phyloP scores from a whole-genome alignment of 2,888 invertebrate genomes.

The Spatulosminthurus flaviceps region DNA sequence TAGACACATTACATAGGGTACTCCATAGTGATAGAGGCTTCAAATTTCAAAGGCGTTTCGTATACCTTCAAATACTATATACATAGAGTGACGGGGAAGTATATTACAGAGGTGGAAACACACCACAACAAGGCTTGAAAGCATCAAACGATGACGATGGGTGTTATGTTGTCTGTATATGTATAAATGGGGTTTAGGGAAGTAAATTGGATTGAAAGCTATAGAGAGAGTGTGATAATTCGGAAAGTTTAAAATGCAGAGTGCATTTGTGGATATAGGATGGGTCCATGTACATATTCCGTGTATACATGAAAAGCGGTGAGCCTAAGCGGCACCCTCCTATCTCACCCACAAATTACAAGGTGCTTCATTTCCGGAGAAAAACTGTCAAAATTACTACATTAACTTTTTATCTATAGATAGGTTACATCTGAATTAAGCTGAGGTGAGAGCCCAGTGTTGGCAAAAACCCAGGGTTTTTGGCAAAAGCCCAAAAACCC shows the following conservation, averaged over 20 bases:
- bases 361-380: conserved; percentile 55
- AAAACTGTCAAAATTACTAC: conserved; percentile 56
- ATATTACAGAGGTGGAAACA: no score
- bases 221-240: conserved; percentile 14
- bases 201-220: conserved; percentile 41
- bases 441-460: conserved; percentile 26
- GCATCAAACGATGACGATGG: conserved; percentile 9
- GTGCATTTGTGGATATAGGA: no score
- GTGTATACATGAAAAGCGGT: conserved; percentile 32
- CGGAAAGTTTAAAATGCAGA: conserved; percentile 19
- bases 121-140: background rate
- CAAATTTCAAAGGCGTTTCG: no score
- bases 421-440: conserved; percentile 53
- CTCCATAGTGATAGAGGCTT: no score
- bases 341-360: conserved; percentile 57
- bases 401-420: conserved; percentile 45
- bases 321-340: conserved; percentile 43
- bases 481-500: no score
- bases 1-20: background rate
- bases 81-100: no score
- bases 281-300: conserved; percentile 32
- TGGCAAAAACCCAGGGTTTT: no score
- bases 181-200: conserved; percentile 14
- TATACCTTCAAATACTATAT: no score
- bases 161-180: conserved; percentile 2